Conservation (phyloP, 2,888 invertebrate species). For the Dimorphilus gyrociliatus region DNA sequence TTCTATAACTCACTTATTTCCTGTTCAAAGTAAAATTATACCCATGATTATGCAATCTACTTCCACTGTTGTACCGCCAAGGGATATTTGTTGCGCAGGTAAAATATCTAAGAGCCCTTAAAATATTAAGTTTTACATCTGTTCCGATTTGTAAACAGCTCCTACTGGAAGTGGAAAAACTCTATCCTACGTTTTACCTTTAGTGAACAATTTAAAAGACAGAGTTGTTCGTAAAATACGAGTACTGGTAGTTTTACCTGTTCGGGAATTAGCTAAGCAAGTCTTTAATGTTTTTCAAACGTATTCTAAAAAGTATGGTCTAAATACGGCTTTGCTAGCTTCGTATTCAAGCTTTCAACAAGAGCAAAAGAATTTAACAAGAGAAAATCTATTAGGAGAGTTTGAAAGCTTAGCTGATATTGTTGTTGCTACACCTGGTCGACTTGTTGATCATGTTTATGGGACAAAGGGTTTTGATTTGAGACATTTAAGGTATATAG, state of each 20-base stretch:
- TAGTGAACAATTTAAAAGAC: slow-evolving; percentile 44
- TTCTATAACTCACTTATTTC: slow-evolving; percentile 50
- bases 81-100: slow-evolving; percentile 89
- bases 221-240: slow-evolving; percentile 46
- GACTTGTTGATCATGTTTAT: slow-evolving; percentile 76
- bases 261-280: slow-evolving; percentile 74
- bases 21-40: slow-evolving; percentile 25
- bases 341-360: slow-evolving; percentile 1
- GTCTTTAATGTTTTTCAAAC: slow-evolving; percentile 60
- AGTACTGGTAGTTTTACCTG: slow-evolving; percentile 78
- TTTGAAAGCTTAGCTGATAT: slow-evolving; percentile 48
- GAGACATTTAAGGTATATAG: slow-evolving; percentile 27
- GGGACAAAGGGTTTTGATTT: slow-evolving; percentile 46
- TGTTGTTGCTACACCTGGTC: slow-evolving; percentile 77
- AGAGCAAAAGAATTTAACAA: background rate
- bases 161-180: slow-evolving; percentile 98
- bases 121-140: no score
- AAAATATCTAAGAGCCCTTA: no score
- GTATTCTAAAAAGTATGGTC: slow-evolving; percentile 38
- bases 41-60: slow-evolving; percentile 20
- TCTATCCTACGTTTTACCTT: slow-evolving; percentile 72
- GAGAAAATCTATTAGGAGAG: slow-evolving; percentile 1
- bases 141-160: no score
- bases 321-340: slow-evolving; percentile 45
- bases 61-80: slow-evolving; percentile 46